phyloP scores from a whole-genome alignment of 2,888 invertebrate species.

The Bruchidius siliquastri region DNA sequence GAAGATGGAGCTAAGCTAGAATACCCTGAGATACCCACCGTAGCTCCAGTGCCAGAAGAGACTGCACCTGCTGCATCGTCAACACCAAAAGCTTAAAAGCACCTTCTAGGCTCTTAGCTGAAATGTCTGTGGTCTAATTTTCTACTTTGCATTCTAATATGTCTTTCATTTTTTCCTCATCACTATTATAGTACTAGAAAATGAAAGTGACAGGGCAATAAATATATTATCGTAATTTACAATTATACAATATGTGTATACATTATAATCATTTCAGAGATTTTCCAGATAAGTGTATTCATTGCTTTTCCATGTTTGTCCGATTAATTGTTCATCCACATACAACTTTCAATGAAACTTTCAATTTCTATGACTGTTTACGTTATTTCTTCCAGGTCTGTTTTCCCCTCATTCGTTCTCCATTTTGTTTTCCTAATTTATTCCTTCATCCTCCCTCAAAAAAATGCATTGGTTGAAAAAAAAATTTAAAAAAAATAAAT shows the following conservation, averaged over 20 bases:
- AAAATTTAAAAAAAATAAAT: neutral
- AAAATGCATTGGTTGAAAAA: neutral
- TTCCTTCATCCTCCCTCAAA: neutral
- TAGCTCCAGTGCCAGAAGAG: slow-evolving; percentile 44
- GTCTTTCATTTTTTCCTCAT: neutral
- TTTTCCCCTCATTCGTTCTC: neutral
- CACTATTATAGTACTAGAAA: neutral
- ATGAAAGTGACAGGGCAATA: neutral
- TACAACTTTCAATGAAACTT: neutral
- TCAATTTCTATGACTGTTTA: neutral
- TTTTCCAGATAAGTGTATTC: neutral
- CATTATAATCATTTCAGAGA: no score
- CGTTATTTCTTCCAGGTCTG: neutral
- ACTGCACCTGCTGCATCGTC: slow-evolving; percentile 21
- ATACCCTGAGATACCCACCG: slow-evolving; percentile 72
- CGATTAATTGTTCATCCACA: neutral
- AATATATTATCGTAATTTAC: neutral
- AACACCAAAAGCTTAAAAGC: slow-evolving; percentile 32
- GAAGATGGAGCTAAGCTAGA: slow-evolving; percentile 80
- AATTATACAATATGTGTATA: neutral
- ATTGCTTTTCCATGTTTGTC: neutral
- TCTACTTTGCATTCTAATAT: neutral
- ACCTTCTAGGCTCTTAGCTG: neutral
- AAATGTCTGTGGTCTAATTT: neutral
- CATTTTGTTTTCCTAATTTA: neutral